phyloP scores from a whole-genome alignment of 2,888 invertebrate genomes.

The Neoascia interrupta region DNA sequence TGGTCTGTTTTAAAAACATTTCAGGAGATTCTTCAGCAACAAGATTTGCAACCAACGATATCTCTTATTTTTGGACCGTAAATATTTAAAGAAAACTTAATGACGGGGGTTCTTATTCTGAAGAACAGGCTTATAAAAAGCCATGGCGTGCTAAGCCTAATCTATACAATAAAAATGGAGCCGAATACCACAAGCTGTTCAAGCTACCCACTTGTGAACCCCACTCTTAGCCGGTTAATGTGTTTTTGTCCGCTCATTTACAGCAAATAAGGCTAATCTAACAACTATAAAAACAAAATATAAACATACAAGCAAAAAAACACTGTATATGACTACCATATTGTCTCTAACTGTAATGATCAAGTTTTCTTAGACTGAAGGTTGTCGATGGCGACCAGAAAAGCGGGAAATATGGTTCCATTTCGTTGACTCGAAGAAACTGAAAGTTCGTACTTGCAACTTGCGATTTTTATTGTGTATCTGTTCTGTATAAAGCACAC shows the following conservation, averaged over 20 bases:
- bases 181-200: not conserved
- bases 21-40: too few relatives aligned
- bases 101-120: too few relatives aligned
- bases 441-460: conserved; percentile 41
- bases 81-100: too few relatives aligned
- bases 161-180: too few relatives aligned
- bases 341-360: conserved; percentile 36
- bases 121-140: too few relatives aligned
- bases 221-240: not conserved
- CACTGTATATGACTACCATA: not conserved
- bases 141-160: too few relatives aligned
- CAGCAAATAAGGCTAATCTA: too few relatives aligned
- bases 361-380: conserved; percentile 59
- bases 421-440: conserved; percentile 53
- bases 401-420: conserved; percentile 64
- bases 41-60: too few relatives aligned
- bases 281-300: not conserved
- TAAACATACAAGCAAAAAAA: conserved; percentile 14
- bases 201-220: conserved; percentile 7
- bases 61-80: too few relatives aligned
- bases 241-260: too few relatives aligned
- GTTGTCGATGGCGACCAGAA: conserved; percentile 49
- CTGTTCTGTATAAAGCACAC: not conserved
- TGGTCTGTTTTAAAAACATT: too few relatives aligned
- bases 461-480: not conserved